Evolutionary conservation across 2,797 vertebrate species (phyloP).

Genomic region (Rhinoraja longicauda): DNA sequence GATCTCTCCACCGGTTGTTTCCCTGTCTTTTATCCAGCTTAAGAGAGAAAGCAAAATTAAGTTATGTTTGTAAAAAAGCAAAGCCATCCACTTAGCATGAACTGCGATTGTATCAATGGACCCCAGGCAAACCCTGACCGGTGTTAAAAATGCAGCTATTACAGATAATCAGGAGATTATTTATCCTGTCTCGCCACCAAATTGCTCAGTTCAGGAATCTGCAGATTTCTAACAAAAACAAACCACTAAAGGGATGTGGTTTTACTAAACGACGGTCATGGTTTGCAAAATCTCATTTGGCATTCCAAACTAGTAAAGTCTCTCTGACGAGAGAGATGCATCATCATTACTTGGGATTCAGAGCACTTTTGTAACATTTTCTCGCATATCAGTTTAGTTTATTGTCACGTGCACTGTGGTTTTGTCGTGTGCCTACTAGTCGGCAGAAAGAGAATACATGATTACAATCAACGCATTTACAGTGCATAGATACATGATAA

Average conservation of each 20-base stretch:
- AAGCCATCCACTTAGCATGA: slow-evolving; percentile 51
- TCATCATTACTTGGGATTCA: neutral
- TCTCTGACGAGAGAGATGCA: neutral
- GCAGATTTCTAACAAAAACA: slow-evolving; percentile 88
- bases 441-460: too few species aligned
- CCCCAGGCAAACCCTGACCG: slow-evolving; percentile 59
- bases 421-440: too few species aligned
- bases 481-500: too few species aligned
- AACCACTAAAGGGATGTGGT: slow-evolving; percentile 82
- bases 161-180: slow-evolving; percentile 61
- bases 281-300: neutral
- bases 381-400: too few species aligned
- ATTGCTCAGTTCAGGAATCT: slow-evolving; percentile 68
- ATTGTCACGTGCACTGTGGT: too few species aligned
- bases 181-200: slow-evolving; percentile 62
- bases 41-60: neutral
- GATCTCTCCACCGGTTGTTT: neutral
- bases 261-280: slow-evolving; percentile 62
- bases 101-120: slow-evolving; percentile 59
- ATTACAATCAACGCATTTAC: too few species aligned
- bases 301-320: slow-evolving; percentile 20
- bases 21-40: neutral
- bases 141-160: slow-evolving; percentile 59
- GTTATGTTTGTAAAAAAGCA: neutral
- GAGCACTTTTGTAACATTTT: neutral